Evolutionary conservation across 1,140 invertebrate species (phyloP).

Genomic region (Episyrphus balteatus): DNA sequence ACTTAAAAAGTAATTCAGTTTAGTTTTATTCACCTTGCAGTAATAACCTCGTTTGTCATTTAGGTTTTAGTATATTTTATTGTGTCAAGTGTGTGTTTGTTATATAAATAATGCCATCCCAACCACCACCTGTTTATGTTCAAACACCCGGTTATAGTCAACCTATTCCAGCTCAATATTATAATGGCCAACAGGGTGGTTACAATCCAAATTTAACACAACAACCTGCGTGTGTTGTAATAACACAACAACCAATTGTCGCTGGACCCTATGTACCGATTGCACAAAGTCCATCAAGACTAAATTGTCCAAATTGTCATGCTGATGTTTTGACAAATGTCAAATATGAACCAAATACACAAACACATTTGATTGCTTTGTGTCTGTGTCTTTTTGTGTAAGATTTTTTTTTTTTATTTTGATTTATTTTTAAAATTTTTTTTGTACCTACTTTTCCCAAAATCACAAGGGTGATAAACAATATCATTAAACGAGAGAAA

Average conservation of each 20-base stretch:
- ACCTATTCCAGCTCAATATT: no score
- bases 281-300: constrained; percentile 36
- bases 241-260: constrained; percentile 17
- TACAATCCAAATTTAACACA: not conserved
- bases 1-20: no score
- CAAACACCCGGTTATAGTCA: not conserved
- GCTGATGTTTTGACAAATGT: constrained; percentile 41
- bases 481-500: no score
- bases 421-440: no score
- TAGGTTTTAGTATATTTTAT: no score
- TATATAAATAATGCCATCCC: no score
- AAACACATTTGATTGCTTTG: constrained; percentile 50
- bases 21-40: no score
- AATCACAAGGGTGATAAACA: no score
- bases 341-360: constrained; percentile 40
- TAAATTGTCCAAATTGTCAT: constrained; percentile 46
- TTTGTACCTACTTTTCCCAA: no score
- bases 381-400: constrained; percentile 46
- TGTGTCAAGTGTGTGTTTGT: no score
- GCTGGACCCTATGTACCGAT: constrained; percentile 24
- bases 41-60: no score
- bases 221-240: not conserved
- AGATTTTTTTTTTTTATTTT: constrained; percentile 12
- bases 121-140: not conserved
- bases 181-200: no score